Evolutionary conservation across 53 echinoderm and acorn worm genomes (phyloP), one percentile per base, ranked within the genome.

Genomic region (Patiria pectinifera): DNA sequence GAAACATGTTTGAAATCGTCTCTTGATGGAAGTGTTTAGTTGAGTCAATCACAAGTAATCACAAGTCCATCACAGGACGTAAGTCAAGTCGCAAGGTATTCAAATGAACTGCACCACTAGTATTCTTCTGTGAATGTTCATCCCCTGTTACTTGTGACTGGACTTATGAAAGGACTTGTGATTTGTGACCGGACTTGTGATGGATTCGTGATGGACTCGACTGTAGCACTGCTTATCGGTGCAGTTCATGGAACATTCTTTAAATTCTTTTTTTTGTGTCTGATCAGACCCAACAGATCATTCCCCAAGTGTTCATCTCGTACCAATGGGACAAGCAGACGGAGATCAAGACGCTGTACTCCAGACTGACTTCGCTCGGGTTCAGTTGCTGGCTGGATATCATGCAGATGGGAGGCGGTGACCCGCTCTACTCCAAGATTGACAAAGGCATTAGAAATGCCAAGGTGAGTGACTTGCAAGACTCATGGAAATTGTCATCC

Each of bases 261-360:
- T 18, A 66, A 18, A 18, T 0, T 46, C 4, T 4, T n/a, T 82
- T 58, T n/a, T 82, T 2, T 21, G 5, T 59, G 10, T 26, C 2
- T 6, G 45, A 78, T 45, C 85, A 95, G 95, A 88, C 47, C 15
- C 19, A 86, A 4, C 82, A 85, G 26, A 69, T 83, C 43, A 62
- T 77, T 19, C 93, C 98, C 0, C 83, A 97, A 11, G 95, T 98
- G 45, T 98, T 98, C 75, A 98, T 98, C 62, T 98, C 98, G 1
- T 98, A 98, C 86, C 98, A 98, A 91, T 98, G 98, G 98, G 96
- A 81, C 87, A 96, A 92, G 77, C 97, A 96, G 71, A 92, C 95
- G 19, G 91, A 95, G 91, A 96, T 97, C 25, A 98, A 98, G 95
- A 95, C 66, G 80, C 92, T 98, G 59, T 98, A 94, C 95, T 92